A percentile compares a stretch with the other conserved stretches of the same genome.
These are phyloP conservation scores for Synanthedon vespiformis DNA, from an alignment of 2,888 invertebrate species.

Conservation along the genomic window DNA sequence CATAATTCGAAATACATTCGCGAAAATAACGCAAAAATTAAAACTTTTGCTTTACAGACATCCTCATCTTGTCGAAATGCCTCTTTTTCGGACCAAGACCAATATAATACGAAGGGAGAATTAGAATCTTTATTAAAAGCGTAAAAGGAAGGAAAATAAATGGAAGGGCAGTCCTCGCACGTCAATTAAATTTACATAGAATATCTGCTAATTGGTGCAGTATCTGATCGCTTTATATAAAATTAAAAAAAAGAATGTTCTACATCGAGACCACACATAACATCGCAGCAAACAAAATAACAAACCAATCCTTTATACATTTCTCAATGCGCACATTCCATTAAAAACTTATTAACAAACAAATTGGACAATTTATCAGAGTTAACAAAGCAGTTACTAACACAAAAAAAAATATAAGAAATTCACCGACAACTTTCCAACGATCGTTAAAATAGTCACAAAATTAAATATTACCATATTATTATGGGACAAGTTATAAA, in stretches of 20 bases:
- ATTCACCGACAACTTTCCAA: not conserved
- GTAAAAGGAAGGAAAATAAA: too few species aligned
- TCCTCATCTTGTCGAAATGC: too few species aligned
- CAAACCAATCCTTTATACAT: not conserved
- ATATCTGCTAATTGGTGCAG: too few species aligned
- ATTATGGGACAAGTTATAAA: not conserved
- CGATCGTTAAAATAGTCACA: not conserved
- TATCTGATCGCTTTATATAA: too few species aligned
- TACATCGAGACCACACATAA: not conserved
- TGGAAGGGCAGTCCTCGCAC: too few species aligned
- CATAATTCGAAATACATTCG: not conserved
- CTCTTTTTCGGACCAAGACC: too few species aligned
- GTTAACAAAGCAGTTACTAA: constrained; percentile 16
- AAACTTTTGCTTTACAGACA: not conserved
- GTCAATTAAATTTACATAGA: too few species aligned
- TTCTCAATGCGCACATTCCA: not conserved
- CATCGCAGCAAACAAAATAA: not conserved
- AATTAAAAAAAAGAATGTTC: too few species aligned
- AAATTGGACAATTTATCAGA: constrained; percentile 35
- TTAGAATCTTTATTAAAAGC: too few species aligned
- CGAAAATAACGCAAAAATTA: not conserved
- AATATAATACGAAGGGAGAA: too few species aligned
- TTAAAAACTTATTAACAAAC: constrained; percentile 6
- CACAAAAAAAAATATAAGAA: not conserved
- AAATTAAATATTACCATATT: not conserved